Conservation (phyloP, 2,888 invertebrate genomes). For the Drosophila parthenogenetica region DNA sequence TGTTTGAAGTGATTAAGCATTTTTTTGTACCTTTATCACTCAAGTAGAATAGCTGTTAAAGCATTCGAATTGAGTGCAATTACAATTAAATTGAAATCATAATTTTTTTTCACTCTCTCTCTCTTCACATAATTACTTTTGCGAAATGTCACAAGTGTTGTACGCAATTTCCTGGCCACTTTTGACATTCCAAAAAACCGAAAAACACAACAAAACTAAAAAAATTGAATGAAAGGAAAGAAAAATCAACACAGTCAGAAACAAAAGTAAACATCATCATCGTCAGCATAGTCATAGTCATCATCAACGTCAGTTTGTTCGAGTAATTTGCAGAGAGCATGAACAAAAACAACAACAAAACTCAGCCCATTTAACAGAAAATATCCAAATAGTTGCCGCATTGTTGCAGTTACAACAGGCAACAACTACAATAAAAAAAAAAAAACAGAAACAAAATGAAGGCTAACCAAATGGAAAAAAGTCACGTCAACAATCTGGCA, state of each 20-base stretch:
- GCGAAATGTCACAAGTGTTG: slow-evolving; percentile 54
- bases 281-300: slow-evolving; percentile 28
- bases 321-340: slow-evolving; percentile 43
- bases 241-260: slow-evolving; percentile 20
- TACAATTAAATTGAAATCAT: slow-evolving; percentile 47
- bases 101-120: slow-evolving; percentile 19
- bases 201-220: background rate
- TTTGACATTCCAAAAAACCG: slow-evolving; percentile 17
- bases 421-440: background rate
- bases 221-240: slow-evolving; percentile 8
- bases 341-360: slow-evolving; percentile 31
- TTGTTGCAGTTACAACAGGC: slow-evolving; percentile 49
- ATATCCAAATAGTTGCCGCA: slow-evolving; percentile 62
- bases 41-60: background rate
- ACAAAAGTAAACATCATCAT: slow-evolving; percentile 5
- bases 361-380: slow-evolving; percentile 50
- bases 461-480: slow-evolving; percentile 36
- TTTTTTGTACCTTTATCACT: background rate
- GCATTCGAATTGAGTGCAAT: slow-evolving; percentile 30
- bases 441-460: slow-evolving; percentile 16
- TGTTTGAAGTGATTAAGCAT: background rate
- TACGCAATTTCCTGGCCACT: slow-evolving; percentile 36
- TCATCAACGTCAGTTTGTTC: slow-evolving; percentile 43
- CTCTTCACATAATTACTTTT: slow-evolving; percentile 55
- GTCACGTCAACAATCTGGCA: slow-evolving; percentile 74